Evolutionary conservation across 2,113 vertebrate species (phyloP).

Genomic region (Ptilorrhoa leucosticta): DNA sequence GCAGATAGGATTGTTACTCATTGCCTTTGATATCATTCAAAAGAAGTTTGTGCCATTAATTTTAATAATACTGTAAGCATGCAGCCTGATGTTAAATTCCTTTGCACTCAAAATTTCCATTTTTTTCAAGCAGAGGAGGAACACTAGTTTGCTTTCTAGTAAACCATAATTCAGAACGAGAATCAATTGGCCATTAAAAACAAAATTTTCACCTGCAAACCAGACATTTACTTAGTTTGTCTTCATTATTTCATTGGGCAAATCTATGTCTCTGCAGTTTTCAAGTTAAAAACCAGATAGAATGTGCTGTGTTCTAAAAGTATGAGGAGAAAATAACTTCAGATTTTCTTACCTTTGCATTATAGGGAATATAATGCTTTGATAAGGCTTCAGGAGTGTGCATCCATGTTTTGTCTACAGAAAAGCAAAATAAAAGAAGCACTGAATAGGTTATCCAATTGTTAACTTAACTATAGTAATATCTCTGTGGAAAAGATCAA

Average conservation of each 20-base stretch:
- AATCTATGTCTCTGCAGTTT: not conserved
- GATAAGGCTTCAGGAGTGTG: conserved; percentile 95
- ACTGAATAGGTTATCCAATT: conserved; percentile 18
- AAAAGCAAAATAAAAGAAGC: conserved; percentile 65
- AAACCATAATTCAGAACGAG: not conserved
- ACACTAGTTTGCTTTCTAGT: not conserved
- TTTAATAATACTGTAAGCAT: not conserved
- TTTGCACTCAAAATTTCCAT: not conserved
- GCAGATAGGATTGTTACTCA: not conserved
- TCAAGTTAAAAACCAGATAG: not conserved
- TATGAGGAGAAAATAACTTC: not conserved
- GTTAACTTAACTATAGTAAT: not conserved
- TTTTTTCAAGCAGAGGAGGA: not conserved
- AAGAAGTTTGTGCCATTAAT: not conserved
- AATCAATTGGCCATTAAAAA: not conserved
- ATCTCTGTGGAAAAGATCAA: not conserved
- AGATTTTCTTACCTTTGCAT: conserved; percentile 86
- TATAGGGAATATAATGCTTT: conserved; percentile 97
- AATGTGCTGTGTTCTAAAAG: rapidly evolving
- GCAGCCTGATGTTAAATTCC: not conserved
- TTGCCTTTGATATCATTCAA: not conserved
- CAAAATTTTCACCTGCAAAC: not conserved
- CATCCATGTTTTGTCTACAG: conserved; percentile 99
- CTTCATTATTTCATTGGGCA: not conserved
- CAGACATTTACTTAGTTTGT: not conserved